phyloP scores from a whole-genome alignment of 2,888 invertebrate genomes.

The Parnassius glacialis region DNA sequence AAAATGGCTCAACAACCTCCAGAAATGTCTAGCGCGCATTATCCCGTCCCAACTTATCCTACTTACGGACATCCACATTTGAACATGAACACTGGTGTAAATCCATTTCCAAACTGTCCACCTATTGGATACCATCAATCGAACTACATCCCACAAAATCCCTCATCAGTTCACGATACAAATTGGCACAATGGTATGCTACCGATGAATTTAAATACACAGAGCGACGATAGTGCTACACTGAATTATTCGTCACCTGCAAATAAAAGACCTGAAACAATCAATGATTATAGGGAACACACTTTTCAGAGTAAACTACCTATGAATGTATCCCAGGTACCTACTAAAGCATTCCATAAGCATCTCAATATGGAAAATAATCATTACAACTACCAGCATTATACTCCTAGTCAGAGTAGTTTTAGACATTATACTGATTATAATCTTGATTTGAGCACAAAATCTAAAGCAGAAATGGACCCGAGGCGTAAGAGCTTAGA shows the following conservation, averaged over 20 bases:
- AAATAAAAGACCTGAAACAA: slow-evolving; percentile 23
- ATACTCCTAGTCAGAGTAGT: slow-evolving; percentile 20
- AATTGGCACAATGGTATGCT: slow-evolving; percentile 49
- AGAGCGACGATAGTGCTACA: slow-evolving; percentile 37
- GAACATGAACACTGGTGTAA: slow-evolving; percentile 46
- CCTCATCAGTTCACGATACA: slow-evolving; percentile 38
- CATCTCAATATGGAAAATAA: slow-evolving; percentile 35
- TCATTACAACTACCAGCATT: slow-evolving; percentile 21
- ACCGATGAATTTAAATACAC: slow-evolving; percentile 56
- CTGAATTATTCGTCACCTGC: slow-evolving; percentile 19
- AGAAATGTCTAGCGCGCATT: slow-evolving; percentile 43
- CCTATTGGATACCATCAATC: slow-evolving; percentile 45
- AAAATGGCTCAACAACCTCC: slow-evolving; percentile 51
- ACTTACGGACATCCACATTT: slow-evolving; percentile 45
- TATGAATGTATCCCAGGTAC: slow-evolving; percentile 53
- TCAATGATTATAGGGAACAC: slow-evolving; percentile 31
- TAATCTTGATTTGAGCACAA: slow-evolving; percentile 33
- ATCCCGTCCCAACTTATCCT: slow-evolving; percentile 49
- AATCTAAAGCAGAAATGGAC: slow-evolving; percentile 35
- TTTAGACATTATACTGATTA: slow-evolving; percentile 35
- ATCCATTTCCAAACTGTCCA: slow-evolving; percentile 49
- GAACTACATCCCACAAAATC: slow-evolving; percentile 41
- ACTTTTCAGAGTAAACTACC: slow-evolving; percentile 35
- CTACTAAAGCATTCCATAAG: slow-evolving; percentile 47
- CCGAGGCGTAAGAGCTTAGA: slow-evolving; percentile 58